Evolutionary conservation across 2,797 vertebrate species (phyloP).

Genomic region (Leuciscus waleckii): DNA sequence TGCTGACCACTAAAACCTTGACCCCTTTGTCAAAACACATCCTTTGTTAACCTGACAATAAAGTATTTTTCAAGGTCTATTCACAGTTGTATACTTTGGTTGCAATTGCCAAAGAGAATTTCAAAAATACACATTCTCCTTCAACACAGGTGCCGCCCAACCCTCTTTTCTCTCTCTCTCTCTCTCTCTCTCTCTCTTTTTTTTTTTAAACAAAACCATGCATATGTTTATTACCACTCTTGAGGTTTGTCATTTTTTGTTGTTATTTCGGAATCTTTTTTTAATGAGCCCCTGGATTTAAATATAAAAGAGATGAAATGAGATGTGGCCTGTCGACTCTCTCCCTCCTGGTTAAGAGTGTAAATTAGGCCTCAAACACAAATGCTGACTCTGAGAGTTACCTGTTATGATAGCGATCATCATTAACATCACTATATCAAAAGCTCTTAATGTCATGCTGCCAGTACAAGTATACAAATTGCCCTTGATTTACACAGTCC

Average conservation of each 20-base stretch:
- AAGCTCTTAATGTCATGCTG: constrained; percentile 39
- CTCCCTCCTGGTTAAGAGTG: constrained; percentile 33
- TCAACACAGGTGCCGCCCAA: background rate
- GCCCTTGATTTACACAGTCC: constrained; percentile 28
- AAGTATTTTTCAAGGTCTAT: background rate
- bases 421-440: constrained; percentile 28
- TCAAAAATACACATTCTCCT: constrained; percentile 8
- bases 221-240: constrained; percentile 50
- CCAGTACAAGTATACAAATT: constrained; percentile 23
- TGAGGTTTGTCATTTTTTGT: constrained; percentile 47
- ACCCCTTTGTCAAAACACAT: constrained; percentile 10
- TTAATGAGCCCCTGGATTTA: constrained; percentile 68
- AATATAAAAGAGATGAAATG: constrained; percentile 52
- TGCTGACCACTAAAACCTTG: background rate
- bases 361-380: constrained; percentile 55
- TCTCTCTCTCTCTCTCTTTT: background rate
- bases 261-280: constrained; percentile 65
- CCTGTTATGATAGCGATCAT: constrained; percentile 31
- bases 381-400: constrained; percentile 22
- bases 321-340: constrained; percentile 21
- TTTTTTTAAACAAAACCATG: background rate
- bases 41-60: background rate
- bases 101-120: constrained; percentile 13
- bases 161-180: constrained; percentile 1
- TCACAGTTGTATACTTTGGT: background rate